A percentile compares a stretch with the other conserved stretches of the same genome.
These are phyloP conservation scores for Nesometra sesokonis DNA, from an alignment of 35 echinoderm and acorn worm genomes.

Conservation along the genomic window DNA sequence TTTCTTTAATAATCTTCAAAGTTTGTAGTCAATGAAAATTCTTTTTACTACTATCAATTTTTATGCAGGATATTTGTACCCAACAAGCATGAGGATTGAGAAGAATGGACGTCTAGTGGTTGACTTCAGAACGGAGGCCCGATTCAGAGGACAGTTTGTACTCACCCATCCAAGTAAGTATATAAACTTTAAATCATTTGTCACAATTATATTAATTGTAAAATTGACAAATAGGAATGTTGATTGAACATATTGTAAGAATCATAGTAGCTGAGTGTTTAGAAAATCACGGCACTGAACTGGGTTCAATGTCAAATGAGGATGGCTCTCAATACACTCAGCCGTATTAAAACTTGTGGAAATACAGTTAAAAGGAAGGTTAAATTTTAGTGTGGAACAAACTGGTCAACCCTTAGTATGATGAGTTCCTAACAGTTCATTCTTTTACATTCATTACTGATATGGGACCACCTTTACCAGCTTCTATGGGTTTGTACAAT, in stretches of 20 bases:
- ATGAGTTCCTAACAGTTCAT: no score
- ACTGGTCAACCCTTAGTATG: no score
- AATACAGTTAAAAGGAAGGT: no score
- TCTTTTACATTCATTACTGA: no score
- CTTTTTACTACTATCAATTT: neutral
- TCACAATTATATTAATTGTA: neutral
- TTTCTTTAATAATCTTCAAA: no score
- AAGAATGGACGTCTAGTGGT: slow-evolving; percentile 84
- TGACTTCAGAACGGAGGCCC: slow-evolving; percentile 97
- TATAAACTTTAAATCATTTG: neutral
- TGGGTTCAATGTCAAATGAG: no score
- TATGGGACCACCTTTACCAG: no score
- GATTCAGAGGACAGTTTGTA: slow-evolving; percentile 89
- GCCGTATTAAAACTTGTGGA: no score
- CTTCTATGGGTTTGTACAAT: neutral
- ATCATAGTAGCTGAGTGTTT: neutral
- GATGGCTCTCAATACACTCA: no score
- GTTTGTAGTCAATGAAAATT: no score
- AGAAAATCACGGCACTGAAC: no score
- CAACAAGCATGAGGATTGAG: slow-evolving; percentile 97
- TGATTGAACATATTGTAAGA: neutral
- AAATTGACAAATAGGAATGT: neutral
- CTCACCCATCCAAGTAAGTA: slow-evolving; percentile 60
- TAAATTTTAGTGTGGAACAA: no score
- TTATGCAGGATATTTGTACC: slow-evolving; percentile 75